A percentile compares a stretch with the other conserved stretches of the same genome.
These are phyloP conservation scores for Bilobella aurantiaca DNA, from an alignment of 1,140 invertebrate species.

Conservation along the genomic window DNA sequence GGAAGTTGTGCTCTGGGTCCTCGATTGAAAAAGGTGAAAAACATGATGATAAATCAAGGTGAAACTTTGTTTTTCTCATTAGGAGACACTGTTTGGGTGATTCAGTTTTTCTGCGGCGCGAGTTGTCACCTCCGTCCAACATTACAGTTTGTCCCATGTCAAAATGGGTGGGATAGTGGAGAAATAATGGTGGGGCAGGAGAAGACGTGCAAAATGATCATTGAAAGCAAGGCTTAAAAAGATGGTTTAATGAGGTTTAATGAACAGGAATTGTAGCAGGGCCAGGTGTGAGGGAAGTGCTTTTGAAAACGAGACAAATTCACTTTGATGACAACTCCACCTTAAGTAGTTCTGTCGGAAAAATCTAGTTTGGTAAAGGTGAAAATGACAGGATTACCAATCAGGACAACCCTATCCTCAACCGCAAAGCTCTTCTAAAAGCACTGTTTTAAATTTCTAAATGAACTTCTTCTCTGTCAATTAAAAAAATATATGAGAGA, in stretches of 20 bases:
- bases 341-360: not conserved
- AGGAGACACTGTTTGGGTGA: not conserved
- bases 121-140: not conserved
- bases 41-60: not conserved
- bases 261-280: not conserved
- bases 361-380: not conserved
- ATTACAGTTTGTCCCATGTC: no score
- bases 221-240: no score
- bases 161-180: not conserved
- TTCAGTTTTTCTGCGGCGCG: not conserved
- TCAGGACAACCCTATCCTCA: no score
- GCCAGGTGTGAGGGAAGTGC: not conserved
- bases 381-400: no score
- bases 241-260: no score
- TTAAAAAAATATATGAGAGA: no score
- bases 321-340: not conserved
- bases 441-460: no score
- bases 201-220: no score
- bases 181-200: not conserved
- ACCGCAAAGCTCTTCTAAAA: no score
- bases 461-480: no score
- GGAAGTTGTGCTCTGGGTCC: not conserved
- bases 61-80: not conserved
- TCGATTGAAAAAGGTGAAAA: not conserved
- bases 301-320: not conserved